Percentiles rank a stretch among this genome's conserved stretches.
Conservation (phyloP, 2,797 vertebrate genomes). For the Fistularia commersonii region DNA sequence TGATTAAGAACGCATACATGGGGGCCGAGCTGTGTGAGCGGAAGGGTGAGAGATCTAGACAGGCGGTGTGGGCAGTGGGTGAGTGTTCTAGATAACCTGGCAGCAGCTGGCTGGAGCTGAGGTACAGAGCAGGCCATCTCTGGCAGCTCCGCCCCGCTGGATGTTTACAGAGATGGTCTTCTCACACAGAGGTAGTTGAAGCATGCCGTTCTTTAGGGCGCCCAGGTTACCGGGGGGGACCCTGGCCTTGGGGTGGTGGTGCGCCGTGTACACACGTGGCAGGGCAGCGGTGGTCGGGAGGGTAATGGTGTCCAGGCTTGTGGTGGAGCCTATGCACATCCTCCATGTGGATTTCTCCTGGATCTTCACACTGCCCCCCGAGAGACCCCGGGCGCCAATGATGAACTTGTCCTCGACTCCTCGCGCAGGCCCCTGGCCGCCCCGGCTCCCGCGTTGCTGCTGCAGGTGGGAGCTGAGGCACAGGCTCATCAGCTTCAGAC, state of each 20-base stretch:
- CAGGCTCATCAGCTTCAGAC: conserved; percentile 91
- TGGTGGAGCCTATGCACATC: conserved; percentile 85
- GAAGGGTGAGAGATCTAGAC: background rate
- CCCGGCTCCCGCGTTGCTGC: conserved; percentile 50
- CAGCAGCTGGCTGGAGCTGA: conserved; percentile 91
- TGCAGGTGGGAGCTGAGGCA: conserved; percentile 90
- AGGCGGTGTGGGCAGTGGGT: background rate
- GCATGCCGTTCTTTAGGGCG: conserved; percentile 83
- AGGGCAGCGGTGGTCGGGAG: conserved; percentile 58
- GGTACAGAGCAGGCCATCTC: conserved; percentile 89
- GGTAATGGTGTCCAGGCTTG: conserved; percentile 72
- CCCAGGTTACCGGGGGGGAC: conserved; percentile 72
- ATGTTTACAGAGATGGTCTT: conserved; percentile 98
- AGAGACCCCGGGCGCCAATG: conserved; percentile 83
- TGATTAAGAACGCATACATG: background rate
- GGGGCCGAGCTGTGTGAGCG: background rate
- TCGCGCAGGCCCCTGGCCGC: conserved; percentile 17
- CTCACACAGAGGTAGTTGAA: conserved; percentile 99
- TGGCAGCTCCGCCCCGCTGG: conserved; percentile 79
- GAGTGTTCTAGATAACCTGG: conserved; percentile 87
- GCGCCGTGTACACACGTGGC: conserved; percentile 38
- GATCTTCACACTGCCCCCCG: conserved; percentile 79
- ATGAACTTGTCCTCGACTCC: conserved; percentile 75
- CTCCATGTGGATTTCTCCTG: conserved; percentile 93
- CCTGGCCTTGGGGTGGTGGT: conserved; percentile 41